Evolutionary conservation across 2,888 invertebrate species (phyloP), one percentile per base, ranked within the genome.

Genomic region (Pinctada fucata): DNA sequence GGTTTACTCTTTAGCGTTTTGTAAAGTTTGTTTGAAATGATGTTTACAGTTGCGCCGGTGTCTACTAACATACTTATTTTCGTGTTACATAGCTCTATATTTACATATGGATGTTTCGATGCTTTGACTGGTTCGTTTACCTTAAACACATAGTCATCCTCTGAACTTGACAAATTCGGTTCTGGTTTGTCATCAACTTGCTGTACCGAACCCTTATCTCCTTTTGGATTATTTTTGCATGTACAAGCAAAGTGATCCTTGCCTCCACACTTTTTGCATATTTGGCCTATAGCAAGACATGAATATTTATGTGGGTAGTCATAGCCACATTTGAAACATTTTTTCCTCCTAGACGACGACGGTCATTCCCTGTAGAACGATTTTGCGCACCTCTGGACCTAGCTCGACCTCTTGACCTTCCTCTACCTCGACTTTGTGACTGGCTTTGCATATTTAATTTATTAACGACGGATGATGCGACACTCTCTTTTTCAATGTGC

Each of bases 51-150:
- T 10, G 52, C 52, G 8, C 71, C 71, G 2, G 58, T 71, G 52
- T 71, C 71, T 8, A 71, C 71, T 3, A 73, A 48, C 73, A 73
- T 64, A 16, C 65, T 13, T 6, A 73, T n/a, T 8, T 73, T 3
- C 65, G 50, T 64, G 45, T 50, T 31, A 5, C n/a, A 10, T 5
- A 68, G 3, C 31, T 16, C 10, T 5, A 68, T 13, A 16, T 68
- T 45, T 16, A 68, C 45, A 45, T 45, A 3, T 16, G 68, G 68
- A 48, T 73, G 63, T 52, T 73, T 63, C 63, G 4, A 16, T 48
- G n/a, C 64, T 73, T 5, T 45, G 48, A 48, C 47, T 13, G 16
- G 31, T 63, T n/a, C 50, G 63, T 72, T 3, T 51, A 72, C 47
- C 16, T 6, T 31, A 72, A 47, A 58, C 3, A 49, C 10, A 65